Evolutionary conservation across 2,113 vertebrate species (phyloP).

Genomic region (Archilochus colubris): DNA sequence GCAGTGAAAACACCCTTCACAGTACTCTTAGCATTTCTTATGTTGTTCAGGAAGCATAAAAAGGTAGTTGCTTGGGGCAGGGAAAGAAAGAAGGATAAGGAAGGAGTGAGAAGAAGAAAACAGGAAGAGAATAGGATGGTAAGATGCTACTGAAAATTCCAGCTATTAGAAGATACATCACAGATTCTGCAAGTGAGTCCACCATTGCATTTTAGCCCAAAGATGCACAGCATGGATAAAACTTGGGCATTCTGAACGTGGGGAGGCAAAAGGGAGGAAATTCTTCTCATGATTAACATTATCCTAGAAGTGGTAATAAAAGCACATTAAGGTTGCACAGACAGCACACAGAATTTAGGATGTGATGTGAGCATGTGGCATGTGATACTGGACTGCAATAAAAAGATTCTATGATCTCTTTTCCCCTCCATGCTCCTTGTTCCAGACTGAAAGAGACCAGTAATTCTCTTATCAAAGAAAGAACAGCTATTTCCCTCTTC

Average conservation of each 20-base stretch:
- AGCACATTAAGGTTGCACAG: not conserved
- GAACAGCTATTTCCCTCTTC: not conserved
- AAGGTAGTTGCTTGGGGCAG: not conserved
- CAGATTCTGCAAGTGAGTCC: not conserved
- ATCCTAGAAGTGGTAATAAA: not conserved
- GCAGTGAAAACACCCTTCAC: not conserved
- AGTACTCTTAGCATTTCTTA: not conserved
- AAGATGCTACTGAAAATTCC: not conserved
- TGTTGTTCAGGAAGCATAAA: not conserved
- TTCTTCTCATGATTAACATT: not conserved
- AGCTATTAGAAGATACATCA: not conserved
- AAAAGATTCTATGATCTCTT: not conserved
- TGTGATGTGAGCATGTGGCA: not conserved
- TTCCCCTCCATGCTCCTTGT: not conserved
- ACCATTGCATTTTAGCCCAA: not conserved
- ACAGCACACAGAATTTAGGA: not conserved
- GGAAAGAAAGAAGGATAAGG: not conserved
- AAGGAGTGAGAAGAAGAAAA: not conserved
- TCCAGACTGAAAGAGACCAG: not conserved
- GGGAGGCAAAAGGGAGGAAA: not conserved
- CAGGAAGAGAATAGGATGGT: not conserved
- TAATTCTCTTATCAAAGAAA: not conserved
- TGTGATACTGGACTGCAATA: not conserved
- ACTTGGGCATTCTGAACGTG: not conserved
- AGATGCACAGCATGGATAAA: not conserved